Conservation (phyloP, 2,888 invertebrate species). For the Chrysodeixis includens region DNA sequence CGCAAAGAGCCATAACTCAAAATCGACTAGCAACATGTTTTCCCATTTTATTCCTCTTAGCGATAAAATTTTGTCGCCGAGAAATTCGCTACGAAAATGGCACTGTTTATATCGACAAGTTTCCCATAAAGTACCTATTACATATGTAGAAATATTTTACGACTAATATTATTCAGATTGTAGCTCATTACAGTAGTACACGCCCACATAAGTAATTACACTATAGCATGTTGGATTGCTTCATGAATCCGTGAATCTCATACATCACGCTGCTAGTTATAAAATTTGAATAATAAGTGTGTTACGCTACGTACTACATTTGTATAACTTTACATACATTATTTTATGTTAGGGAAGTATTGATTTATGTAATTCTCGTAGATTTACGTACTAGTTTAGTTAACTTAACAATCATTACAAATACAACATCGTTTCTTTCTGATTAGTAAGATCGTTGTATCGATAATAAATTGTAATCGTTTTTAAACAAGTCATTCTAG, state of each 20-base stretch:
- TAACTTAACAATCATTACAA: background rate
- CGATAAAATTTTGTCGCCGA: no score
- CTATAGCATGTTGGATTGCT: slow-evolving; percentile 25
- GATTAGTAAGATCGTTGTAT: no score
- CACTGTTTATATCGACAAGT: background rate
- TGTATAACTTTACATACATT: slow-evolving; percentile 28
- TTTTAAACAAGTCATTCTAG: no score
- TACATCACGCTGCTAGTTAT: slow-evolving; percentile 29
- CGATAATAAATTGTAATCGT: no score
- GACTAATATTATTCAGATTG: slow-evolving; percentile 4
- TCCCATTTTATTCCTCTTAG: no score
- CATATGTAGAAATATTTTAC: background rate
- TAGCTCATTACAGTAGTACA: background rate
- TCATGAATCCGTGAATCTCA: slow-evolving; percentile 18
- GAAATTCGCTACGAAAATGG: no score
- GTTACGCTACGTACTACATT: slow-evolving; percentile 15
- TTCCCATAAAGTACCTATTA: background rate
- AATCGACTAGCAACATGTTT: background rate
- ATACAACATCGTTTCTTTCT: no score
- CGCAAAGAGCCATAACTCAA: no score
- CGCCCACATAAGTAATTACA: background rate
- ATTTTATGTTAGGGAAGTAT: background rate
- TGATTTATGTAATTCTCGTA: slow-evolving; percentile 8
- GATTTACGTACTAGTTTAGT: background rate
- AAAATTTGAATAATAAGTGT: slow-evolving; percentile 49